Evolutionary conservation across 2,888 invertebrate genomes (phyloP), one percentile per base, ranked within the genome.

Genomic region (Troilus luridus): DNA sequence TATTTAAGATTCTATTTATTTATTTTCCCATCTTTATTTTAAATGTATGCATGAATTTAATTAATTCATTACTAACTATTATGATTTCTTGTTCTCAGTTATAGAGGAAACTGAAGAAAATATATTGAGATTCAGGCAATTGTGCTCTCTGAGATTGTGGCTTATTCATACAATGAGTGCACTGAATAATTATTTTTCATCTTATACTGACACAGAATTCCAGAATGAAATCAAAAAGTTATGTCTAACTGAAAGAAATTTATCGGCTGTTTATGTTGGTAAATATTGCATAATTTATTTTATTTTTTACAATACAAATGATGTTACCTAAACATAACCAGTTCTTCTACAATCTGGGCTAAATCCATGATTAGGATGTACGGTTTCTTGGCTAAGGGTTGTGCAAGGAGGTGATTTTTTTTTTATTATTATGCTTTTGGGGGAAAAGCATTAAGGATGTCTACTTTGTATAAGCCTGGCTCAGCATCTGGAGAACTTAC

Each of bases 111-210:
- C 77, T 14, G 64, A 54, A 54, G 64, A 91, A n/a, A 91, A 91
- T 89, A 60, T 72, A 19, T 58, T 88, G 41, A 90, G 88, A 41
- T 88, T 91, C 41, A 91, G 91, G 67, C 88, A 91, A 60, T 85
- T 92, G 67, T 92, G 88, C 81, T 91, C 91, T 14, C 81, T 92
- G 24, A 67, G 91, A 77, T 90, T 91, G 64, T 81, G 91, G 88
- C 89, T 92, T 60, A 59, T 92, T 56, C 91, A 92, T 72, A 81
- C 64, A 56, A 91, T 92, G 91, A 64, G 54, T 41, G 58, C 90
- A 54, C 62, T 92, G 9, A 90, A 91, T 17, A 60, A 89, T 85
- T 92, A 92, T 90, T 92, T 92, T 88, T 90, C 90, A 58, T 89
- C 91, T 24, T 91, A 90, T 56, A 72, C 89, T 54, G 90, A 91